Conservation (phyloP, 2,888 invertebrate species). For the Ennomos erosarius region DNA sequence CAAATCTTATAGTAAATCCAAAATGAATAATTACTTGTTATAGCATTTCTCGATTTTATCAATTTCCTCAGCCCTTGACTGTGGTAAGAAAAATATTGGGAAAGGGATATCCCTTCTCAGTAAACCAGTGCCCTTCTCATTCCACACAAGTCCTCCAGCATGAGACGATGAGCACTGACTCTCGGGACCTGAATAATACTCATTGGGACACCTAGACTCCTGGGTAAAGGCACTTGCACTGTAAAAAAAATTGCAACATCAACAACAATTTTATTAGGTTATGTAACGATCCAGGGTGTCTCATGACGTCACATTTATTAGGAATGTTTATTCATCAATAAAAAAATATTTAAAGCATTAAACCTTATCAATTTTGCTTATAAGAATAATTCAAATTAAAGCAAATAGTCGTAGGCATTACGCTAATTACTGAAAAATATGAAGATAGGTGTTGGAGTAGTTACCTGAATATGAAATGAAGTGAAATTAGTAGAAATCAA, state of each 20-base stretch:
- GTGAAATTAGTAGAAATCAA: too few species aligned
- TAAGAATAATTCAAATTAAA: too few species aligned
- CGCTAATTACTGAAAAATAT: too few species aligned
- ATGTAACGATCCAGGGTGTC: too few species aligned
- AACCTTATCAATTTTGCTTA: too few species aligned
- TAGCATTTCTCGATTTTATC: constrained; percentile 86
- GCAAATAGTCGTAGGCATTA: too few species aligned
- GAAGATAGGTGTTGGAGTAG: too few species aligned
- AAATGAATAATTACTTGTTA: constrained; percentile 62
- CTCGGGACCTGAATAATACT: constrained; percentile 82
- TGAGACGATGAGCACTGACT: constrained; percentile 77
- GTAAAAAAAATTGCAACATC: constrained; percentile 38
- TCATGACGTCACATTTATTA: too few species aligned
- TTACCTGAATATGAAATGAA: too few species aligned
- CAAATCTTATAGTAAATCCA: background rate
- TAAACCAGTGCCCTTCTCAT: constrained; percentile 90
- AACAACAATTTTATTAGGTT: too few species aligned
- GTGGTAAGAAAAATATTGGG: constrained; percentile 92
- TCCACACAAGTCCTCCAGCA: constrained; percentile 91
- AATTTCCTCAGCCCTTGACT: constrained; percentile 65
- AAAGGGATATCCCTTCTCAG: constrained; percentile 93
- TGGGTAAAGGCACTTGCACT: constrained; percentile 77
- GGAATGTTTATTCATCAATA: too few species aligned
- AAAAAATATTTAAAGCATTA: too few species aligned
- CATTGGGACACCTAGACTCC: constrained; percentile 94